Percentiles rank a stretch among this genome's conserved stretches.
These are phyloP conservation scores for Pyrochroa serraticornis DNA, from an alignment of 2,888 invertebrate genomes.

Conservation along the genomic window DNA sequence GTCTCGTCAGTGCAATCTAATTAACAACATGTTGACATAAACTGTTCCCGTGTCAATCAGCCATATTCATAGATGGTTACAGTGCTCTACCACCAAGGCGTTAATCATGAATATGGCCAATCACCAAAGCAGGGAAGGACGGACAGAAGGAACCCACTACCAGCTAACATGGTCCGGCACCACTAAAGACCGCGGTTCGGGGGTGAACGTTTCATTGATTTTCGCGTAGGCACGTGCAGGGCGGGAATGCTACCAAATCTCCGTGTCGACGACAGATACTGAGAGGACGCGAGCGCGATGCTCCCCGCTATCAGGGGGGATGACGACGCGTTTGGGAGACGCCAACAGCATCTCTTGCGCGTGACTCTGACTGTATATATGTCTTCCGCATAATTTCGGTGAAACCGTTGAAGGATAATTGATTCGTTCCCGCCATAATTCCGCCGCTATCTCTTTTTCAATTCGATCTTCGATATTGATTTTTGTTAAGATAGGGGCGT, in stretches of 20 bases:
- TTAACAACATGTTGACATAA: constrained; percentile 21
- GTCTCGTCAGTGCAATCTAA: neutral
- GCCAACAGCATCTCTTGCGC: constrained; percentile 59
- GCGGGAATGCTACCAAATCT: constrained; percentile 70
- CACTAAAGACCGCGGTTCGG: constrained; percentile 18
- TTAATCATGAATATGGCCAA: constrained; percentile 52
- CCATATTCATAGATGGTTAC: constrained; percentile 48
- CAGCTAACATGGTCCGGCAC: constrained; percentile 42
- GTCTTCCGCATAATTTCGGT: constrained; percentile 61
- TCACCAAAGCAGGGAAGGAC: constrained; percentile 46
- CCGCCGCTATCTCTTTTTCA: constrained; percentile 67
- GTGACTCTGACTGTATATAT: constrained; percentile 52
- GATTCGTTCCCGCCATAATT: constrained; percentile 70
- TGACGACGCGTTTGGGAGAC: constrained; percentile 66
- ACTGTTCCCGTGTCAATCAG: constrained; percentile 36
- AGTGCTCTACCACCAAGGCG: constrained; percentile 48
- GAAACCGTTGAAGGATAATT: constrained; percentile 73
- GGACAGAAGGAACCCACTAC: constrained; percentile 44
- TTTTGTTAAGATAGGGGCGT: constrained; percentile 69
- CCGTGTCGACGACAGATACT: constrained; percentile 69
- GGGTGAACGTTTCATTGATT: constrained; percentile 48
- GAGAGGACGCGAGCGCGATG: constrained; percentile 71
- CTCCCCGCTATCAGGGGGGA: constrained; percentile 66
- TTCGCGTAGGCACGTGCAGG: constrained; percentile 25
- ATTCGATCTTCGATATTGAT: constrained; percentile 49